Evolutionary conservation across 2,888 invertebrate species (phyloP).

Genomic region (Podotricha telesiphe): DNA sequence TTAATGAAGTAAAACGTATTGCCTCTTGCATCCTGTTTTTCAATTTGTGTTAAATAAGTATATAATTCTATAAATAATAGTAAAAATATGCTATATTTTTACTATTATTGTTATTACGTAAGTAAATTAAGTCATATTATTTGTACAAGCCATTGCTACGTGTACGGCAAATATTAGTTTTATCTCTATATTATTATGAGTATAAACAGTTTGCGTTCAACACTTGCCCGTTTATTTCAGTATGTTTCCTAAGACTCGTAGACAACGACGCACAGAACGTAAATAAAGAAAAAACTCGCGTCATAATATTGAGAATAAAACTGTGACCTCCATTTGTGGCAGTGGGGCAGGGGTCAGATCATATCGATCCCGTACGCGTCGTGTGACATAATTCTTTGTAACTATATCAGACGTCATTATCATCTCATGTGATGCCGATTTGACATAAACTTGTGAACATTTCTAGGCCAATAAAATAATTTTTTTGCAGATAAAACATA

Average conservation of each 20-base stretch:
- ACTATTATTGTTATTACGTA: not conserved
- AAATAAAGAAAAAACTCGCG: slow-evolving; percentile 23
- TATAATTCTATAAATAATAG: not conserved
- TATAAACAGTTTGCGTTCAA: not conserved
- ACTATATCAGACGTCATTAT: slow-evolving; percentile 31
- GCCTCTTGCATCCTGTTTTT: not conserved
- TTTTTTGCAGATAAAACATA: not conserved
- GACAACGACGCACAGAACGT: slow-evolving; percentile 15
- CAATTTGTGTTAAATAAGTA: not conserved
- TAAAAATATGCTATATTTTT: not conserved
- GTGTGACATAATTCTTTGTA: slow-evolving; percentile 31
- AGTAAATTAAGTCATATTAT: not conserved
- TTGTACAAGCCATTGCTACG: not conserved
- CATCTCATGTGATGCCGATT: slow-evolving; percentile 18
- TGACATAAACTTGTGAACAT: not conserved
- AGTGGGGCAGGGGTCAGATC: slow-evolving; percentile 34
- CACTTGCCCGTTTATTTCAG: not conserved
- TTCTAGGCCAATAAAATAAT: slow-evolving; percentile 4
- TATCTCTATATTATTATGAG: not conserved
- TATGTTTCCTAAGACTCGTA: slow-evolving; percentile 1
- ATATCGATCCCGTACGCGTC: slow-evolving; percentile 29
- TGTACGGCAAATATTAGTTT: slow-evolving; percentile 1
- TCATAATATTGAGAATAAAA: slow-evolving; percentile 22
- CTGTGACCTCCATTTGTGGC: slow-evolving; percentile 30
- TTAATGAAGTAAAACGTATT: not conserved